These are phyloP conservation scores for Antechinus stuartii DNA, from an alignment of 2,113 vertebrate genomes.

Conservation along the genomic window DNA sequence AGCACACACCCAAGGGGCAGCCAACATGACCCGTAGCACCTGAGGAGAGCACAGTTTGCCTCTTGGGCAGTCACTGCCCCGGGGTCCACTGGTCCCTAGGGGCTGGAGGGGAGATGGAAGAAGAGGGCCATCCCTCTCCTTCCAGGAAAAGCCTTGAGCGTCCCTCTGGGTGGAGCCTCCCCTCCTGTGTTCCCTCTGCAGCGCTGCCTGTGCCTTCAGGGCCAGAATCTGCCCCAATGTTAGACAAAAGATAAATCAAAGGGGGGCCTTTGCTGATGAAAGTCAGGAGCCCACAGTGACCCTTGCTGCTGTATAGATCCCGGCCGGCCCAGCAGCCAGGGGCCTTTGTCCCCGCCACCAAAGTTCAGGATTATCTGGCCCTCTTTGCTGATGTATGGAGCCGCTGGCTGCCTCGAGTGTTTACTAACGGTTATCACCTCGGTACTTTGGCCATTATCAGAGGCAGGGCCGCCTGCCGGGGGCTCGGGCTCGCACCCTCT, in stretches of 20 bases:
- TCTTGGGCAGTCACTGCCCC: neutral
- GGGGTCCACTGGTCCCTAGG: neutral
- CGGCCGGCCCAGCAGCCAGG: constrained; percentile 75
- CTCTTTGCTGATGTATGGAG: constrained; percentile 90
- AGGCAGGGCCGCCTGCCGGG: constrained; percentile 88
- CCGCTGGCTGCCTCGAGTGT: constrained; percentile 85
- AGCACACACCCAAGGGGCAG: neutral
- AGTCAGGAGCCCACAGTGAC: constrained; percentile 84
- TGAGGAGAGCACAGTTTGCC: neutral
- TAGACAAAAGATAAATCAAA: constrained; percentile 85
- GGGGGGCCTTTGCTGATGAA: constrained; percentile 81
- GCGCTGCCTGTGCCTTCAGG: constrained; percentile 70
- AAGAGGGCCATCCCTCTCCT: neutral
- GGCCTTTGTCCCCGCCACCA: constrained; percentile 81
- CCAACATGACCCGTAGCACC: neutral
- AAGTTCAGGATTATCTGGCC: constrained; percentile 84
- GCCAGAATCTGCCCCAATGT: constrained; percentile 78
- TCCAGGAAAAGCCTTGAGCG: constrained; percentile 54
- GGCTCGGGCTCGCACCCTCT: constrained; percentile 91
- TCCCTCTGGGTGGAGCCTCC: neutral
- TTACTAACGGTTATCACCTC: constrained; percentile 89
- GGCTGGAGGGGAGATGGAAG: neutral
- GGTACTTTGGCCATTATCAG: constrained; percentile 86
- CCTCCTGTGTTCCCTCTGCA: constrained; percentile 44
- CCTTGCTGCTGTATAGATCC: constrained; percentile 84